Evolutionary conservation across 2,888 invertebrate species (phyloP).

Genomic region (Meghimatium bilineatum): DNA sequence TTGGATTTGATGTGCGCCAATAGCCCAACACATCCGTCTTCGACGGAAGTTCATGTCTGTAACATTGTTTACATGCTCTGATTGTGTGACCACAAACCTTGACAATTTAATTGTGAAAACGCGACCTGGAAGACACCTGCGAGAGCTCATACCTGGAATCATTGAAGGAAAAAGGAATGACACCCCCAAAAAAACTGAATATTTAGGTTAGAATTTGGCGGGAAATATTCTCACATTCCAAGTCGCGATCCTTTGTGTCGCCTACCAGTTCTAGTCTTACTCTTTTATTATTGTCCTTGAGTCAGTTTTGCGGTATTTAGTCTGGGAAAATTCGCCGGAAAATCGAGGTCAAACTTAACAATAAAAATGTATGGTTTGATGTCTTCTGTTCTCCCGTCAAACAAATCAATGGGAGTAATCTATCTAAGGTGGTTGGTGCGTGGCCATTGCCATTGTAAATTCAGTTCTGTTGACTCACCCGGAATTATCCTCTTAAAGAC

Average conservation of each 20-base stretch:
- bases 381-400: not conserved
- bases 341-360: not conserved
- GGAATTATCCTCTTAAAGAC: too few species aligned
- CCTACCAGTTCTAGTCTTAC: not conserved
- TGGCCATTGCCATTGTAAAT: too few species aligned
- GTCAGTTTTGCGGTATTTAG: conserved; percentile 18
- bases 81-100: too few species aligned
- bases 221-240: conserved; percentile 20
- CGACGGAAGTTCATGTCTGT: too few species aligned
- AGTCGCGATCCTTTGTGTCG: not conserved
- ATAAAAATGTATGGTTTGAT: not conserved
- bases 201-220: not conserved
- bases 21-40: too few species aligned
- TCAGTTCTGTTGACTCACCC: too few species aligned
- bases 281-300: conserved; percentile 8
- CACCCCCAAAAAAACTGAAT: not conserved
- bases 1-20: too few species aligned
- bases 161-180: not conserved
- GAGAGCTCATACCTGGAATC: too few species aligned
- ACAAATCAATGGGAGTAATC: too few species aligned
- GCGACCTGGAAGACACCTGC: not conserved
- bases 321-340: not conserved
- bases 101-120: not conserved
- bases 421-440: too few species aligned
- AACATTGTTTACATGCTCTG: too few species aligned